These are phyloP conservation scores for Ormyrus nitidulus DNA, from an alignment of 2,888 invertebrate genomes.

Conservation along the genomic window DNA sequence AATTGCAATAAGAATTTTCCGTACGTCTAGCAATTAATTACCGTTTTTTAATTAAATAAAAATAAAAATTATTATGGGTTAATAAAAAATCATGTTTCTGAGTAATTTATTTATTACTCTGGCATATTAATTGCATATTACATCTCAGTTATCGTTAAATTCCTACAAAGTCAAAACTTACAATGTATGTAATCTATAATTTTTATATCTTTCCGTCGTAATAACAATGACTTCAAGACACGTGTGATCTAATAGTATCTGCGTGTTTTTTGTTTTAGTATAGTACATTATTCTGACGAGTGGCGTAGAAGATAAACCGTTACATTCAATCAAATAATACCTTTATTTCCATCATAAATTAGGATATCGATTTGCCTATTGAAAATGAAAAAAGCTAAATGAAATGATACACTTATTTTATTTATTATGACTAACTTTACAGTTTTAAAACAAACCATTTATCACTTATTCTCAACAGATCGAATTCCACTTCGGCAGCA, in stretches of 20 bases:
- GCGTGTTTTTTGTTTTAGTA: conserved; percentile 36
- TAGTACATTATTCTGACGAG: conserved; percentile 30
- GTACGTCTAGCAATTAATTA: no score
- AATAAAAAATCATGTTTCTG: conserved; percentile 38
- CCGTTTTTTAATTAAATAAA: no score
- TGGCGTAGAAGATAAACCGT: conserved; percentile 22
- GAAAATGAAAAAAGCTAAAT: no score
- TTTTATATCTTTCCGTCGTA: conserved; percentile 40
- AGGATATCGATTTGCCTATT: no score
- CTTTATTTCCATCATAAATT: no score
- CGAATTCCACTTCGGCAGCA: no score
- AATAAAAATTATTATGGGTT: no score
- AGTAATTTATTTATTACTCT: conserved; percentile 66
- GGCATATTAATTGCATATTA: conserved; percentile 65
- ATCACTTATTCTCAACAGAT: no score
- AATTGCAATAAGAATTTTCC: no score
- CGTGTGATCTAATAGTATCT: conserved; percentile 38
- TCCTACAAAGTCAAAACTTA: conserved; percentile 60
- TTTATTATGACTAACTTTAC: no score
- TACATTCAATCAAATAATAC: neutral
- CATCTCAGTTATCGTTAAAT: conserved; percentile 59
- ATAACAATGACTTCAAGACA: conserved; percentile 48
- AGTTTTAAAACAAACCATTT: no score
- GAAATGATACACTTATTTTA: no score
- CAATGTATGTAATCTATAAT: conserved; percentile 53